Base-by-base conservation (phyloP, 2,797 vertebrate genomes). In the Buphagus erythrorhynchus region DNA sequence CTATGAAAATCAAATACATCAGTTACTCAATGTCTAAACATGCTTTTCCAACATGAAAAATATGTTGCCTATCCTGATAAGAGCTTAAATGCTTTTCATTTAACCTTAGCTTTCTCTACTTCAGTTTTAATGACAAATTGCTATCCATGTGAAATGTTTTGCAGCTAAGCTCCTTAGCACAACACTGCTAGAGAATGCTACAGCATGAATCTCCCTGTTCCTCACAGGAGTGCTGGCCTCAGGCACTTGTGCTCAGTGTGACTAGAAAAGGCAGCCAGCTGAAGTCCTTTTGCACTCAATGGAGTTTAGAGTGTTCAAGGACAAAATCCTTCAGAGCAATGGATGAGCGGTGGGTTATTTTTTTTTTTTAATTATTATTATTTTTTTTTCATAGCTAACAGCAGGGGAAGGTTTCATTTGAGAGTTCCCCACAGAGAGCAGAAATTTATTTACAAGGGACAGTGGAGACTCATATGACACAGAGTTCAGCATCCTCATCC, bases 71-170 rank as follows among this genome's bases (percentile, higher is more conserved):
- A 75, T 79, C 45, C 90, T 88, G 65, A 86, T 71, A 75, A 86
- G 85, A 82, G 87, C 79, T 73, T 80, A 89, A 73, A 88, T 95
- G 89, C 73, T 92, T 97, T 90, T 95, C 82, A 93, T 96, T 95
- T 96, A 93, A 94, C 95, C 91, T 95, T 94, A 96, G 58, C 61
- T 88, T 94, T 95, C 90, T 57, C 55, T 55, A 24, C 77, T 73
- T 74, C 77, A 57, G 69, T 77, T 92, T 95, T 96, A 95, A 88
- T 94, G 75, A 94, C 31, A 95, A 84, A 93, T 88, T 91, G 57
- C 62, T 93, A n/a, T 79, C 96, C 93, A 63, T 0, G 1, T 89
- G 91, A 74, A 80, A 58, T 43, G 31, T 68, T 86, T 95, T 79
- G 45, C 42, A 80, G 72, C 81, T 76, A 57, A 85, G 40, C 26